A percentile compares a stretch with the other conserved stretches of the same genome.
phyloP scores from a whole-genome alignment of 2,113 vertebrate genomes.

The Catharus minimus region DNA sequence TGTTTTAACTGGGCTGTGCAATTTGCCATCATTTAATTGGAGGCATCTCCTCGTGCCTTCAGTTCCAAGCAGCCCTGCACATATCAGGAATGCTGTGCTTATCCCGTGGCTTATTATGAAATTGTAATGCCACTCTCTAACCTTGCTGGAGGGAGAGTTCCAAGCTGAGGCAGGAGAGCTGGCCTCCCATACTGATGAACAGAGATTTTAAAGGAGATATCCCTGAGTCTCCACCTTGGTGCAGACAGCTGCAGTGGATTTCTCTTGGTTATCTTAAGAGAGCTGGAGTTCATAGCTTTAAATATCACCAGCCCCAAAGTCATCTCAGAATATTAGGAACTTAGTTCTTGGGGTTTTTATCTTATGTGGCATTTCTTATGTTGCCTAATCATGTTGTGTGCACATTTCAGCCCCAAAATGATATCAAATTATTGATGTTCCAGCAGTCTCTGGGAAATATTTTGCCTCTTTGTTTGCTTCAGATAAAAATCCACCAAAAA shows the following conservation, averaged over 20 bases:
- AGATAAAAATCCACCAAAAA: not conserved
- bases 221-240: not conserved
- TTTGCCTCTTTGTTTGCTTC: not conserved
- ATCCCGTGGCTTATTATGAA: conserved; percentile 13
- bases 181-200: conserved; percentile 23
- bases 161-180: not conserved
- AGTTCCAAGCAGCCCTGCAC: not conserved
- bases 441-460: not conserved
- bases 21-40: not conserved
- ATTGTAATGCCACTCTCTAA: conserved; percentile 4
- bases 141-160: conserved; percentile 42
- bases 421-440: not conserved
- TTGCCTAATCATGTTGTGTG: not conserved
- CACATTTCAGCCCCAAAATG: not conserved
- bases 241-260: not conserved
- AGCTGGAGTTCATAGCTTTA: not conserved
- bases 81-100: not conserved
- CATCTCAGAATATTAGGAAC: not conserved
- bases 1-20: not conserved
- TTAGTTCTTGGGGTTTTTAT: not conserved
- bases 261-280: not conserved
- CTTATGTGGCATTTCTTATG: not conserved
- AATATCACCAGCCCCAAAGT: not conserved
- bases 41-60: not conserved
- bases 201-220: not conserved